phyloP scores from a whole-genome alignment of 1,140 invertebrate genomes.

The Ceratosolen solmsi region DNA sequence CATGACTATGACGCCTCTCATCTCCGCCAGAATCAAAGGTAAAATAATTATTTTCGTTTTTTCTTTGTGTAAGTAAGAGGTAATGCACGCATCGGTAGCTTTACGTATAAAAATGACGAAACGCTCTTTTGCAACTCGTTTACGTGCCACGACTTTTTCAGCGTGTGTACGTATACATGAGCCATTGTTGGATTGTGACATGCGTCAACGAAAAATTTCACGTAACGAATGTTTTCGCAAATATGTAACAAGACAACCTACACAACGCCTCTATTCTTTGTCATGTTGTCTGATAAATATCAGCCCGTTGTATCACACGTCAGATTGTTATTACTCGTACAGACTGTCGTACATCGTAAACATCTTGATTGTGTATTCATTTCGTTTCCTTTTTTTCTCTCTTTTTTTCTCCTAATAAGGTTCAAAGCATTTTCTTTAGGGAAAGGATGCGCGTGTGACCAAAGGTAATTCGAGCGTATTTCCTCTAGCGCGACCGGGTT shows the following conservation, averaged over 20 bases:
- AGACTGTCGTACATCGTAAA: not conserved
- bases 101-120: conserved; percentile 19
- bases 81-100: not conserved
- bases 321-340: not conserved
- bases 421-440: not conserved
- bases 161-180: not conserved
- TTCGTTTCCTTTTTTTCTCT: too few relatives aligned
- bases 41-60: conserved; percentile 35
- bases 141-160: not conserved
- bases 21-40: not conserved
- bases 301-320: not conserved
- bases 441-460: not conserved
- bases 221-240: conserved; percentile 1
- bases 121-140: conserved; percentile 11
- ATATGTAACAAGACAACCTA: not conserved
- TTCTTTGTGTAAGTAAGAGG: not conserved
- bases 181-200: conserved; percentile 24
- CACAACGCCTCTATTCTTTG: not conserved
- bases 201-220: conserved; percentile 21
- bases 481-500: not conserved
- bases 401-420: not conserved
- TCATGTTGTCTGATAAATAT: not conserved
- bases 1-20: not conserved
- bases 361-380: not conserved
- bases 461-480: not conserved